phyloP scores from a whole-genome alignment of 2,113 vertebrate genomes.

The Hymenochirus boettgeri region DNA sequence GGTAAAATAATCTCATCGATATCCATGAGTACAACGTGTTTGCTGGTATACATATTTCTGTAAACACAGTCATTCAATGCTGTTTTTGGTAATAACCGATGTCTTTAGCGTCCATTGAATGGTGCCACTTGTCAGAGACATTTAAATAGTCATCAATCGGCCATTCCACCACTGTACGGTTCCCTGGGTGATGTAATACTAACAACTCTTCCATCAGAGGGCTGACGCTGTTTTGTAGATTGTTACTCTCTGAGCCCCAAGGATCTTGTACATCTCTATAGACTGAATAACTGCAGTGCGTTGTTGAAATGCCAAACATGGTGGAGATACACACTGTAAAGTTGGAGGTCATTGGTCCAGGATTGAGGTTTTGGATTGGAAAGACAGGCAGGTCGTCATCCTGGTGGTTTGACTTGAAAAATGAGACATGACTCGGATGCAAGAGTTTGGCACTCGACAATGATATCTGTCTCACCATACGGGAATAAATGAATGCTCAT shows the following conservation, averaged over 20 bases:
- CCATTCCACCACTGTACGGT: slow-evolving; percentile 67
- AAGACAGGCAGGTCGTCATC: slow-evolving; percentile 39
- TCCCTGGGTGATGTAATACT: slow-evolving; percentile 60
- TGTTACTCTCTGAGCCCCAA: slow-evolving; percentile 64
- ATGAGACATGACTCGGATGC: slow-evolving; percentile 40
- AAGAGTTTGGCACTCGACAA: slow-evolving; percentile 44
- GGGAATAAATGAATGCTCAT: slow-evolving; percentile 66
- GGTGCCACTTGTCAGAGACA: slow-evolving; percentile 56
- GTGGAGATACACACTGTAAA: slow-evolving; percentile 72
- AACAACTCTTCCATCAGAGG: slow-evolving; percentile 60
- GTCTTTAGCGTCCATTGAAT: slow-evolving; percentile 41
- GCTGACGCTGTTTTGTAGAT: slow-evolving; percentile 73
- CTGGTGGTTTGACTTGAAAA: slow-evolving; percentile 34
- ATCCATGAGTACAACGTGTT: slow-evolving; percentile 46
- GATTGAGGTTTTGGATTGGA: slow-evolving; percentile 53
- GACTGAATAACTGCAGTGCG: slow-evolving; percentile 68
- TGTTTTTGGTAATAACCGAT: slow-evolving; percentile 55
- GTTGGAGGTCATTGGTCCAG: slow-evolving; percentile 46
- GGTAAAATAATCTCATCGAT: slow-evolving; percentile 30
- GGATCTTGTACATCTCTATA: slow-evolving; percentile 72
- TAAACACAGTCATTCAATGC: slow-evolving; percentile 62
- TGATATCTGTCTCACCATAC: slow-evolving; percentile 50
- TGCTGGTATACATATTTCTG: slow-evolving; percentile 57
- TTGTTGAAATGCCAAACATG: slow-evolving; percentile 70
- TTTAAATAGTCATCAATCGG: slow-evolving; percentile 60